Percentiles rank a stretch among this genome's conserved stretches.
phyloP scores from a whole-genome alignment of 2,113 vertebrate genomes.

The Laticauda laticaudata region DNA sequence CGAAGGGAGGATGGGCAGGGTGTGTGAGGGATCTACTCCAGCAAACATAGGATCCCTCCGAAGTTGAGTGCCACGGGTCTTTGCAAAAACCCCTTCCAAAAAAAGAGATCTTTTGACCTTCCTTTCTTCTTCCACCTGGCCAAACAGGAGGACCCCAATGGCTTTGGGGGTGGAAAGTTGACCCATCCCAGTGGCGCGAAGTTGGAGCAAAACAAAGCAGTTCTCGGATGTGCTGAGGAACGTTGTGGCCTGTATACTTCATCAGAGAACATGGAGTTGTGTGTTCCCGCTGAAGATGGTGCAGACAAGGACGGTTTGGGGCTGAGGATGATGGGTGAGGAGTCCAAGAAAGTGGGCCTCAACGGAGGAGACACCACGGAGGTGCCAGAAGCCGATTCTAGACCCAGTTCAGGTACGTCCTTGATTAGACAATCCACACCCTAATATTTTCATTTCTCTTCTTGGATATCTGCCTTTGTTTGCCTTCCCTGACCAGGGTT shows the following conservation, averaged over 20 bases:
- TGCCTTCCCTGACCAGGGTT: background rate
- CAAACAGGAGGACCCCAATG: background rate
- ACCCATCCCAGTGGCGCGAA: background rate
- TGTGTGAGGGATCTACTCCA: background rate
- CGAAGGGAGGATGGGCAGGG: background rate
- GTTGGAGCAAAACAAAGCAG: background rate
- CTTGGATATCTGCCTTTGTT: background rate
- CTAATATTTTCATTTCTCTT: background rate
- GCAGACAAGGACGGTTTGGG: background rate
- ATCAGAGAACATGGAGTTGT: background rate
- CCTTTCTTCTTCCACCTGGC: background rate
- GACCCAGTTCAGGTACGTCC: constrained; percentile 22
- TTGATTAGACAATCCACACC: background rate
- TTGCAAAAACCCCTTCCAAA: background rate
- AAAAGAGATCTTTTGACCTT: background rate
- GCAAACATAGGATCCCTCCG: background rate
- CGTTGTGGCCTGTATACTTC: background rate
- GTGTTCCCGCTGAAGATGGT: accelerated
- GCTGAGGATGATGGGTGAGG: background rate
- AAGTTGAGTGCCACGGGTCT: background rate
- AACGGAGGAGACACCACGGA: background rate
- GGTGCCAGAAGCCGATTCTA: background rate
- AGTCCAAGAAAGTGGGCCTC: background rate
- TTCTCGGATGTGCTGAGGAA: background rate
- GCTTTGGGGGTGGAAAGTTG: background rate